phyloP scores from a whole-genome alignment of 2,888 invertebrate species.

The Steinernema scapterisci region DNA sequence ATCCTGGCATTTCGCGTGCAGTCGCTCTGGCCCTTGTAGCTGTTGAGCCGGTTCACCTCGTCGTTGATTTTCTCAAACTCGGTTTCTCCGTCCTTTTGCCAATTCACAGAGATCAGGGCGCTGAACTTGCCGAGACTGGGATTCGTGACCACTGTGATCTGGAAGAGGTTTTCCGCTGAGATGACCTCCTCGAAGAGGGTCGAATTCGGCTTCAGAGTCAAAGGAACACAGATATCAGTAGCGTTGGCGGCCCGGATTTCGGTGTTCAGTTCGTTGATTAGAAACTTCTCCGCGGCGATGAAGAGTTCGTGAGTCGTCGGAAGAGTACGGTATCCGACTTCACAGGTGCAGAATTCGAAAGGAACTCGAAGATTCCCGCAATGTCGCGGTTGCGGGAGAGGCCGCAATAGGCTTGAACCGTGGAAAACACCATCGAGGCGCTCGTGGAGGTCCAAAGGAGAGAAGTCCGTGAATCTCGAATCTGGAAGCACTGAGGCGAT shows the following conservation, averaged over 20 bases:
- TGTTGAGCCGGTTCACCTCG: neutral
- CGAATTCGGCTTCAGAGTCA: neutral
- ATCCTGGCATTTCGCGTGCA: neutral
- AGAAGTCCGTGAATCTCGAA: conserved; percentile 35
- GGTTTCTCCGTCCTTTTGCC: neutral
- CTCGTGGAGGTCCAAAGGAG: conserved; percentile 29
- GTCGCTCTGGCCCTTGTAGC: conserved; percentile 9
- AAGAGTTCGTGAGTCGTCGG: neutral
- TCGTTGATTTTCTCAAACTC: conserved; percentile 1
- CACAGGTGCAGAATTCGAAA: conserved; percentile 49
- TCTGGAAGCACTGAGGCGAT: conserved; percentile 43
- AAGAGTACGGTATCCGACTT: conserved; percentile 33
- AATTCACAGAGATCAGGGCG: neutral
- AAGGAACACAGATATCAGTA: neutral
- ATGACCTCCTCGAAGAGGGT: neutral
- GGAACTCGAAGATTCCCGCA: conserved; percentile 47
- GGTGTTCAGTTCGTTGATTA: neutral
- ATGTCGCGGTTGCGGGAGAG: conserved; percentile 40
- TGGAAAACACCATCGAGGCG: conserved; percentile 35
- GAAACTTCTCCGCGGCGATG: neutral
- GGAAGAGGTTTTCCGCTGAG: conserved; percentile 6
- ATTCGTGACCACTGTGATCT: neutral
- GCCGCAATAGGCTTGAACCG: conserved; percentile 47
- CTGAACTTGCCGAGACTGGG: neutral
- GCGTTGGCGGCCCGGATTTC: conserved; percentile 10